Conservation (phyloP, 1,140 invertebrate genomes). For the Orussus abietinus region DNA sequence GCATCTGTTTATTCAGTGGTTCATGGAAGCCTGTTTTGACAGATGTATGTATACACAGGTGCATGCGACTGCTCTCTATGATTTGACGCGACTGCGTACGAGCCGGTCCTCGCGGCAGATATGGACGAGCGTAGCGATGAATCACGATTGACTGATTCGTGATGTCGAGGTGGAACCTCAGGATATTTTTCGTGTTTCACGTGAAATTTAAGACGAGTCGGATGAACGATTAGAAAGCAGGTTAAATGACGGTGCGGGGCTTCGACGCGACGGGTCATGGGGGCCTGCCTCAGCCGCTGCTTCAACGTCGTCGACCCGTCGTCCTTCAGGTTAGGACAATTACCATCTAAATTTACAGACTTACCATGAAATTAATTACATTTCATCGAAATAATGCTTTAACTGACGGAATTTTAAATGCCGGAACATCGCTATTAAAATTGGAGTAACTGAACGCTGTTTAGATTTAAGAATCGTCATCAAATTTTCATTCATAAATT, state of each 20-base stretch:
- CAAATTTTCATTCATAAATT: not conserved
- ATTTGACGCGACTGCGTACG: no score
- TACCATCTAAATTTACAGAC: not conserved
- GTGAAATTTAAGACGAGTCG: slow-evolving; percentile 24
- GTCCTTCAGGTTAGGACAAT: slow-evolving; percentile 36
- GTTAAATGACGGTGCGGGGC: slow-evolving; percentile 37
- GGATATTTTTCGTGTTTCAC: slow-evolving; percentile 16
- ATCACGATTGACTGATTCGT: no score
- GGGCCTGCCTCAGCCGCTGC: slow-evolving; percentile 54
- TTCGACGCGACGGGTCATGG: slow-evolving; percentile 47
- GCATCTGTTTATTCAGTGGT: no score
- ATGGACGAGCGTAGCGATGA: no score
- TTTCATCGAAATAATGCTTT: not conserved
- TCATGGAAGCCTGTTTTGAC: no score
- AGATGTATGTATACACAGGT: no score
- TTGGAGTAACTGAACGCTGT: not conserved
- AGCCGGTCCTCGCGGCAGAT: no score
- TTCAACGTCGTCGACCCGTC: slow-evolving; percentile 39
- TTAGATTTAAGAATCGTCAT: not conserved
- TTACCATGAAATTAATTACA: not conserved
- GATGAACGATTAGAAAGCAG: slow-evolving; percentile 20
- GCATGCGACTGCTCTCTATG: no score
- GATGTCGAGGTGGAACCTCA: no score
- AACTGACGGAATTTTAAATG: not conserved
- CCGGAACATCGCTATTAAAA: slow-evolving; percentile 4